Conservation (phyloP, 2,888 invertebrate species). For the Pollenia labialis region DNA sequence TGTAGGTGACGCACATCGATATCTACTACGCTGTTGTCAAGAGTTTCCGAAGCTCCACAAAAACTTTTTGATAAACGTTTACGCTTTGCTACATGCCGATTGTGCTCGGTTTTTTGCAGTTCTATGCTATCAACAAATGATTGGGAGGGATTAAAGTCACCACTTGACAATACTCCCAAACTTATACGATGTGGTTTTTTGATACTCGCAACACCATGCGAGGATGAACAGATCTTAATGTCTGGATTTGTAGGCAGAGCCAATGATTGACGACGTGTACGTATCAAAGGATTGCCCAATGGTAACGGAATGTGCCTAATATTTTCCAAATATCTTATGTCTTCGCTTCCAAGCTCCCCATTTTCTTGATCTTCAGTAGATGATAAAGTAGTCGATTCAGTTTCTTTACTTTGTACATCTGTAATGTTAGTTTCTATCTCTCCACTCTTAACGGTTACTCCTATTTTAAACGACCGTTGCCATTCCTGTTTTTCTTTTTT, state of each 20-base stretch:
- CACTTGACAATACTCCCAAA: slow-evolving; percentile 50
- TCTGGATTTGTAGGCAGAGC: slow-evolving; percentile 70
- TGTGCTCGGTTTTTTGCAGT: slow-evolving; percentile 69
- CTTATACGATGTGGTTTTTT: slow-evolving; percentile 65
- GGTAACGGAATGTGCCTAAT: slow-evolving; percentile 74
- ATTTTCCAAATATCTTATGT: slow-evolving; percentile 75
- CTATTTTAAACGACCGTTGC: slow-evolving; percentile 76
- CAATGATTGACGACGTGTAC: slow-evolving; percentile 78
- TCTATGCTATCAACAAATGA: slow-evolving; percentile 80
- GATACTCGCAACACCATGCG: not conserved
- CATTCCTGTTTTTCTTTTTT: slow-evolving; percentile 40
- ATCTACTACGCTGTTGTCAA: slow-evolving; percentile 61
- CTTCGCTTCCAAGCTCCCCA: slow-evolving; percentile 62
- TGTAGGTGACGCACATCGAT: slow-evolving; percentile 53
- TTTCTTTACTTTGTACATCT: slow-evolving; percentile 32
- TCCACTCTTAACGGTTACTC: slow-evolving; percentile 69
- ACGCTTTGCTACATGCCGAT: slow-evolving; percentile 72
- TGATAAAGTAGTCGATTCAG: not conserved
- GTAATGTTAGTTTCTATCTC: slow-evolving; percentile 28
- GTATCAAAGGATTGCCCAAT: slow-evolving; percentile 78
- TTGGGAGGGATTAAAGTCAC: slow-evolving; percentile 77
- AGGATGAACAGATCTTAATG: slow-evolving; percentile 47
- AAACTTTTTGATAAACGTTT: slow-evolving; percentile 80
- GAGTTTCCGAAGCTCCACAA: slow-evolving; percentile 69
- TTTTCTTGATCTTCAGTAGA: not conserved